Percentiles rank a stretch among this genome's conserved stretches.
Conservation (phyloP, 2,888 invertebrate genomes). For the Archaeoteleia sp. region DNA sequence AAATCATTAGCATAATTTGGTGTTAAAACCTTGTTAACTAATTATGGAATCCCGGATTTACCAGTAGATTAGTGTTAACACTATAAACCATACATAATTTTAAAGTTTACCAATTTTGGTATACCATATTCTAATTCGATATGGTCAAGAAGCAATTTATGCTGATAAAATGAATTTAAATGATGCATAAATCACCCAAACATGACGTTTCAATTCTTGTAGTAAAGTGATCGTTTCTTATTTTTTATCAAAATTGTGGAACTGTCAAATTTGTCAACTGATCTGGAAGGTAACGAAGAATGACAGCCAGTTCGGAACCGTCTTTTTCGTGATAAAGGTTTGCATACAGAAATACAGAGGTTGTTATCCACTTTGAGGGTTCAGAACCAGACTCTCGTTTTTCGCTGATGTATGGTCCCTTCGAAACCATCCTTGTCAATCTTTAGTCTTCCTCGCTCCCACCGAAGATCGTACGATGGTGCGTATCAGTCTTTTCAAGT, state of each 20-base stretch:
- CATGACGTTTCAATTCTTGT: slow-evolving; percentile 31
- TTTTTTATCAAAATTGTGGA: slow-evolving; percentile 37
- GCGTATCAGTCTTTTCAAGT: slow-evolving; percentile 21
- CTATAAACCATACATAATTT: too few relatives aligned
- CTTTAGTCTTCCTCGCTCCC: slow-evolving; percentile 16
- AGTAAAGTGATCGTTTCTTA: slow-evolving; percentile 26
- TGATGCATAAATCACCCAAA: too few relatives aligned
- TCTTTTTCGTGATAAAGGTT: slow-evolving; percentile 31
- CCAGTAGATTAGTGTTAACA: too few relatives aligned
- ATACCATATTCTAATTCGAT: too few relatives aligned
- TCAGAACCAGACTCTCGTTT: not conserved
- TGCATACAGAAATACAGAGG: slow-evolving; percentile 35
- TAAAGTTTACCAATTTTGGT: too few relatives aligned
- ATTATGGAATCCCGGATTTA: too few relatives aligned
- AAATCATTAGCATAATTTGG: too few relatives aligned
- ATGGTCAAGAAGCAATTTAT: too few relatives aligned
- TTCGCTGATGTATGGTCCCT: not conserved
- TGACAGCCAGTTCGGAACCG: slow-evolving; percentile 16
- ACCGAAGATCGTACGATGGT: slow-evolving; percentile 17
- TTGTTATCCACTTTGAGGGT: slow-evolving; percentile 19
- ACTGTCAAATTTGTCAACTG: slow-evolving; percentile 40
- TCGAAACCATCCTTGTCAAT: slow-evolving; percentile 30
- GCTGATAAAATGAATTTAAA: too few relatives aligned
- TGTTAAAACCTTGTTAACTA: too few relatives aligned
- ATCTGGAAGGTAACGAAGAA: slow-evolving; percentile 19